These are phyloP conservation scores for Diorhabda carinulata DNA, from an alignment of 1,140 invertebrate genomes.

Conservation along the genomic window DNA sequence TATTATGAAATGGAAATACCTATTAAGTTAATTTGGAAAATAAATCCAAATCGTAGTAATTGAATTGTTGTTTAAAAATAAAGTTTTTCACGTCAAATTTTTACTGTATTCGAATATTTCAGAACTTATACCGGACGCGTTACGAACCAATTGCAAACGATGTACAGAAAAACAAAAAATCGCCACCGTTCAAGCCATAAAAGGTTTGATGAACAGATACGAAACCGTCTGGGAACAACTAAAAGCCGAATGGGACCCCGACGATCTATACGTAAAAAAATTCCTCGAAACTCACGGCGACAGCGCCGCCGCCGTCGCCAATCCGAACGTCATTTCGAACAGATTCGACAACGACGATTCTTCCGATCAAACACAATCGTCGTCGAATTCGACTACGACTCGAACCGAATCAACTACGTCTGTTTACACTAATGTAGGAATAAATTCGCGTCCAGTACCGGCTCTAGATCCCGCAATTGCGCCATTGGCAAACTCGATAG, in stretches of 20 bases:
- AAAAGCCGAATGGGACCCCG: constrained; percentile 56
- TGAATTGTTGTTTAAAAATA: too few species aligned
- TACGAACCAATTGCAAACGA: constrained; percentile 57
- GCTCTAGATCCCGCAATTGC: constrained; percentile 11
- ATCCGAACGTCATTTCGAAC: constrained; percentile 12
- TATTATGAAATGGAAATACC: too few species aligned
- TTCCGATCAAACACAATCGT: not conserved
- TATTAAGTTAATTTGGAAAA: too few species aligned
- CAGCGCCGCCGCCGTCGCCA: constrained; percentile 6
- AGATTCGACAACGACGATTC: constrained; percentile 25
- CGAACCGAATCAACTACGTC: constrained; percentile 11
- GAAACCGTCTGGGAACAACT: constrained; percentile 57
- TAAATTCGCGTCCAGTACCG: constrained; percentile 4
- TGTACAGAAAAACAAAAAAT: constrained; percentile 59
- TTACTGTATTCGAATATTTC: constrained; percentile 28
- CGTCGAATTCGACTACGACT: constrained; percentile 9
- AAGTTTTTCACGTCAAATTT: too few species aligned
- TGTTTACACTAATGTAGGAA: constrained; percentile 8
- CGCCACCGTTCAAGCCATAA: constrained; percentile 53
- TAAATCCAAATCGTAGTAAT: too few species aligned
- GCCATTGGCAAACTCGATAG: constrained; percentile 20
- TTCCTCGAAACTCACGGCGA: constrained; percentile 36
- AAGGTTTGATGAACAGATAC: constrained; percentile 55
- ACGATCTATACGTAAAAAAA: constrained; percentile 52
- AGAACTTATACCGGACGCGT: constrained; percentile 61